Percentiles rank a stretch among this genome's conserved stretches.
phyloP scores from a whole-genome alignment of 1,140 invertebrate species.

The Maniola jurtina region DNA sequence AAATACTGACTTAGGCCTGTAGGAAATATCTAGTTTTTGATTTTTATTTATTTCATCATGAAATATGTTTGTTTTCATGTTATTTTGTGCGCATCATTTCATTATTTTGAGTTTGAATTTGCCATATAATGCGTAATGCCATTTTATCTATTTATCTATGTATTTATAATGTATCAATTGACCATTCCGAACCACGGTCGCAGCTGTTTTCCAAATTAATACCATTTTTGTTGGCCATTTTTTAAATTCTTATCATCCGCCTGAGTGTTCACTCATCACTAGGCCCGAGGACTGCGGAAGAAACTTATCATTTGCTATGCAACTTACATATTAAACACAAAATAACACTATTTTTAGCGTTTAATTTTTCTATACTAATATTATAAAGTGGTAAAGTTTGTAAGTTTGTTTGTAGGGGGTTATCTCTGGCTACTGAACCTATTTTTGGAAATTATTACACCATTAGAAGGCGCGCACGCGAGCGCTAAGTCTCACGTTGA shows the following conservation, averaged over 20 bases:
- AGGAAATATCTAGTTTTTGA: background rate
- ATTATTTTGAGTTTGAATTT: background rate
- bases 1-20: constrained; percentile 3
- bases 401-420: no score
- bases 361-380: no score
- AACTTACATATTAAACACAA: background rate
- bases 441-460: no score
- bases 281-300: constrained; percentile 5
- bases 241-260: constrained; percentile 41
- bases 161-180: constrained; percentile 33
- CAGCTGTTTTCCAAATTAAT: constrained; percentile 62
- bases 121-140: constrained; percentile 11
- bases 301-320: constrained; percentile 18
- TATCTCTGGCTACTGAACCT: no score
- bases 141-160: constrained; percentile 34
- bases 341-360: no score
- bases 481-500: no score
- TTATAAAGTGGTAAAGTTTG: no score
- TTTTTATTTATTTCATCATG: background rate
- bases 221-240: constrained; percentile 43
- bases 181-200: constrained; percentile 53
- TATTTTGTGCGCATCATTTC: background rate
- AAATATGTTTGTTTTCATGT: background rate
- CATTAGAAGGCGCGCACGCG: no score
- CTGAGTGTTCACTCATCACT: constrained; percentile 3